Base-by-base conservation (phyloP, 2,888 invertebrate genomes). In the Phrixothrix hirtus region DNA sequence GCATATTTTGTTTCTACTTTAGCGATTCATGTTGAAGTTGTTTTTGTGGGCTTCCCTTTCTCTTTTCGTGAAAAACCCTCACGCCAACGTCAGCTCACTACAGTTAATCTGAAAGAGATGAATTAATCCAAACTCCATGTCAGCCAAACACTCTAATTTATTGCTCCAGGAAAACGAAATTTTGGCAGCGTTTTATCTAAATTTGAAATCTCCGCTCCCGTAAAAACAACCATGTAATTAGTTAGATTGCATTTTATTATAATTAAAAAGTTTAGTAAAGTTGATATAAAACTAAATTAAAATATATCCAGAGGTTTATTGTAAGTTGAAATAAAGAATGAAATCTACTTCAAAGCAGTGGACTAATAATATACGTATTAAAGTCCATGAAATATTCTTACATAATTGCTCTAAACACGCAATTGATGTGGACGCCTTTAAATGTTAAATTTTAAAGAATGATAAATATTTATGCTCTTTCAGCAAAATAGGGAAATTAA, bases 101-200 rank as follows among this genome's bases (percentile, higher is more conserved):
- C 63, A 71, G 71, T 73, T 73, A 74, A 75, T 74, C 73, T 73
- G 75, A 75, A 75, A 75, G 73, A 75, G 75, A 75, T 75, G 75
- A 75, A 76, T 75, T 76, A 75, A 76, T 75, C 75, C 74, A 66
- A 70, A 74, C 72, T 73, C 69, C 68, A 69, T 70, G 75, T 75
- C 74, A 73, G 73, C 71, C 70, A 66, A 73, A 72, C 70, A 62
- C 65, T 60, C 65, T 74, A 73, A 75, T 75, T 75, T 75, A 75
- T 73, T 61, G 72, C 66, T 61, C 51, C 61, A 69, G 73, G 72
- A 73, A 70, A 72, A 72, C 73, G 73, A 74, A 74, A 75, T 74
- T 75, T 75, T 76, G 76, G 75, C 75, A 75, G 69, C 69, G 73
- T 73, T 74, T 74, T 76, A 75, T 76, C 76, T 75, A 74, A 75